Conservation (phyloP, 2,113 vertebrate genomes). For the Leucopsar rothschildi region DNA sequence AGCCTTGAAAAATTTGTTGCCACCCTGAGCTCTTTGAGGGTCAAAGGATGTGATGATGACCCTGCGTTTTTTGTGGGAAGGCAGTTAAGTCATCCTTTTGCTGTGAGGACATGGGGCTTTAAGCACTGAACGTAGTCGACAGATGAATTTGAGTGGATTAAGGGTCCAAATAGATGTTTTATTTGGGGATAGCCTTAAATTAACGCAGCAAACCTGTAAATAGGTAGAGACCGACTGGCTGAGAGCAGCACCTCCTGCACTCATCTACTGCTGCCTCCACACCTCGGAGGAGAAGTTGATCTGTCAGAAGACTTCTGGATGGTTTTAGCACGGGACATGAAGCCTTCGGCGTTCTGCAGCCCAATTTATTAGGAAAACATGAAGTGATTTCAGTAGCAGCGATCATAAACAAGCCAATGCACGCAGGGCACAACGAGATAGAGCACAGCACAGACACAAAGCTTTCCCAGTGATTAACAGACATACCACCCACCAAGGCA, state of each 20-base stretch:
- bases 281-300: fast-evolving
- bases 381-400: neutral
- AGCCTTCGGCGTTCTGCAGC: neutral
- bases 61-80: neutral
- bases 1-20: neutral
- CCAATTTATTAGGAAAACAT: neutral
- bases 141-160: neutral
- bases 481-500: slow-evolving; percentile 43
- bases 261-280: neutral
- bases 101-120: neutral
- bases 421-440: neutral
- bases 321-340: neutral
- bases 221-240: fast-evolving
- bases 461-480: neutral
- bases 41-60: neutral
- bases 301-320: neutral
- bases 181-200: neutral
- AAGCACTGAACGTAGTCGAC: neutral
- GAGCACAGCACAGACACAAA: neutral
- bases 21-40: neutral
- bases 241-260: neutral
- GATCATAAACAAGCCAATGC: slow-evolving; percentile 30
- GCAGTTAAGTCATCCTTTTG: neutral
- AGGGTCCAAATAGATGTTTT: neutral
- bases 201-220: neutral